Base-by-base conservation (phyloP, 2,797 vertebrate species). In the Trachops cirrhosus region DNA sequence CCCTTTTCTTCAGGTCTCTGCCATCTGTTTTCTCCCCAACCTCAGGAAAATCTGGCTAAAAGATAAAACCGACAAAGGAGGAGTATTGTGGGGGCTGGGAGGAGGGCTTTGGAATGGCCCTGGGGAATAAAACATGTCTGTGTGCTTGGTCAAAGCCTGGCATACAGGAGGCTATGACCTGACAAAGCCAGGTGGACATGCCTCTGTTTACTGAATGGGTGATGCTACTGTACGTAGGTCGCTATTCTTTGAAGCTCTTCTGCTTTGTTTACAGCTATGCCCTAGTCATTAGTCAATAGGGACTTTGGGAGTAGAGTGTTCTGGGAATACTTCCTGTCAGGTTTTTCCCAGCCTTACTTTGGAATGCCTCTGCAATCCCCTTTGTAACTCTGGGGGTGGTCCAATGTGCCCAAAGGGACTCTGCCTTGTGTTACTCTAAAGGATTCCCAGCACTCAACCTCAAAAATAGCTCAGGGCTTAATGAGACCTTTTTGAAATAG, bases 311-410 rank as follows among this genome's bases (percentile, higher is more conserved):
- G 59, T 44, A 48, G 77, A 62, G 91, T 84, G 54, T 97, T 97
- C 95, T 97, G 96, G 95, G 94, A 97, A 97, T 94, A 94, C 93
- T 97, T 98, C 93, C 94, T 91, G 78, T 97, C 88, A 89, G 94
- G 86, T 93, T 96, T 97, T 97, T 97, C 96, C 96, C 95, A 96
- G 93, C 94, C 93, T 96, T 3, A 75, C 91, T 91, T 37, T 96
- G 89, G 96, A 97, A 97, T 96, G 96, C 71, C 94, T 97, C 86
- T 59, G 26, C 68, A 91, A 87, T 74, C 59, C 83, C 39, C 46
- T 95, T 32, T 57, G 67, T 77, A 83, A 71, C 93, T 79, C 95
- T 92, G 71, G 62, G 96, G 95, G 96, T 96, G 95, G 95, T 96
- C 96, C 84, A 37, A n/a, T 32, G 39, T 44, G 59, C 95, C 97